Base-by-base conservation (phyloP, 2,113 vertebrate species). In the Empidonax traillii region DNA sequence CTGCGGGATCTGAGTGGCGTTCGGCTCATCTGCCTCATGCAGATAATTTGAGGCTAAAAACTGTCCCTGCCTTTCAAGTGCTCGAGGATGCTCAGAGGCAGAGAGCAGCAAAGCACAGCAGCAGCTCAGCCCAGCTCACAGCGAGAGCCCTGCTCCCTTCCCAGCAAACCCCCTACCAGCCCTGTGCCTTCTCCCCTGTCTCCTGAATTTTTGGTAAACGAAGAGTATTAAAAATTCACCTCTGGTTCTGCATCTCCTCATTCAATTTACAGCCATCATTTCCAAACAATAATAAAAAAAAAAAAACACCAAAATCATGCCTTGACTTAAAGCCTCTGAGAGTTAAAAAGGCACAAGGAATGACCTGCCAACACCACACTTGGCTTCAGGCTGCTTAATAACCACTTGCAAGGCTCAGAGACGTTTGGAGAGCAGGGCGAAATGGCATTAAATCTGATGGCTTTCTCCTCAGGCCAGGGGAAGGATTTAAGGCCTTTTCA, bases 151-250 rank as follows among this genome's bases (percentile, higher is more conserved):
- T 17, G 20, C 0, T 65, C 76, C 79, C 47, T 58, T 41, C 65
- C 49, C 80, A 77, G 72, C 15, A 27, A 80, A 69, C 37, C 47
- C 69, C 35, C 65, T 19, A 43, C 72, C 72, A 39, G 71, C 77
- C 52, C 73, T 0, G 4, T 0, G 0, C 51, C 67, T 22, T 56
- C 22, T 1, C 41, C 2, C 0, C 66, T 15, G n/a, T 1, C 73
- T 74, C 65, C 16, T 0, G 8, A 9, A 18, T 14, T 35, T 87
- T 67, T 51, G 75, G 47, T 62, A 73, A 81, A 65, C 6, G 31
- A 71, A 73, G 30, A n/a, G 21, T 28, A 75, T 72, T 51, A 72
- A 87, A 86, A 78, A 82, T 67, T 65, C 44, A 24, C 58, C 75
- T 39, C 49, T 74, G n/a, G 46, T 37, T 27, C 2, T 68, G 43